Conservation (phyloP, 1,140 invertebrate genomes). For the Chlorops oryzae region DNA sequence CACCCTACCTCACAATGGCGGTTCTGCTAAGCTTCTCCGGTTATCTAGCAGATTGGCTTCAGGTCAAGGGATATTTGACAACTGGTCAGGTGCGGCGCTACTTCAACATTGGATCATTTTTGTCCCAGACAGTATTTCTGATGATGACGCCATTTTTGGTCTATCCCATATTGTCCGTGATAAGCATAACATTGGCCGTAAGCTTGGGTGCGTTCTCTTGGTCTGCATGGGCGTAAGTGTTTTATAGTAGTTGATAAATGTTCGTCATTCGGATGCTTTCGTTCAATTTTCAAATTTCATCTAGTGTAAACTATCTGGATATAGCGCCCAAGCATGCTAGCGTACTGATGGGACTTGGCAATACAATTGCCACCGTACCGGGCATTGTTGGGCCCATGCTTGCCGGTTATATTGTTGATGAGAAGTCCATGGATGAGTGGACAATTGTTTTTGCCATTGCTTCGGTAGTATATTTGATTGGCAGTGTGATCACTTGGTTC, state of each 20-base stretch:
- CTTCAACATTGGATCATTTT: slow-evolving; percentile 72
- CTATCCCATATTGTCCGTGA: slow-evolving; percentile 59
- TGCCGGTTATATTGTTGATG: slow-evolving; percentile 68
- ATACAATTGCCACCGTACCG: slow-evolving; percentile 81
- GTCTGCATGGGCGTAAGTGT: slow-evolving; percentile 71
- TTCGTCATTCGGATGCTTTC: background rate
- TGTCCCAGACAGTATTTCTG: slow-evolving; percentile 79
- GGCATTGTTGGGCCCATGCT: slow-evolving; percentile 79
- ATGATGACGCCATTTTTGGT: slow-evolving; percentile 64
- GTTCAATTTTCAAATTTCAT: slow-evolving; percentile 1
- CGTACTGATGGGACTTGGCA: slow-evolving; percentile 80
- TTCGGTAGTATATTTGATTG: slow-evolving; percentile 68
- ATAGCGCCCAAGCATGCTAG: slow-evolving; percentile 77
- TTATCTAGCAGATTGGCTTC: slow-evolving; percentile 71
- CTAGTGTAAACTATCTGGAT: slow-evolving; percentile 79
- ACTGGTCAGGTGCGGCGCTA: slow-evolving; percentile 68
- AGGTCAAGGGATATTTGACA: slow-evolving; percentile 57
- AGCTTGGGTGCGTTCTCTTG: slow-evolving; percentile 84
- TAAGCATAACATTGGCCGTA: slow-evolving; percentile 76
- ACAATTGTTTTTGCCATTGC: slow-evolving; percentile 77
- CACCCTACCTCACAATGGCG: slow-evolving; percentile 83
- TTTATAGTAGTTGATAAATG: background rate
- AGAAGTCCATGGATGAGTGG: slow-evolving; percentile 72
- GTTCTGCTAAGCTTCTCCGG: slow-evolving; percentile 71
- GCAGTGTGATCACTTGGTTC: slow-evolving; percentile 70